Percentiles rank a stretch among this genome's conserved stretches.
Conservation (phyloP, 2,888 invertebrate genomes). For the Aspidiotus rigidus region DNA sequence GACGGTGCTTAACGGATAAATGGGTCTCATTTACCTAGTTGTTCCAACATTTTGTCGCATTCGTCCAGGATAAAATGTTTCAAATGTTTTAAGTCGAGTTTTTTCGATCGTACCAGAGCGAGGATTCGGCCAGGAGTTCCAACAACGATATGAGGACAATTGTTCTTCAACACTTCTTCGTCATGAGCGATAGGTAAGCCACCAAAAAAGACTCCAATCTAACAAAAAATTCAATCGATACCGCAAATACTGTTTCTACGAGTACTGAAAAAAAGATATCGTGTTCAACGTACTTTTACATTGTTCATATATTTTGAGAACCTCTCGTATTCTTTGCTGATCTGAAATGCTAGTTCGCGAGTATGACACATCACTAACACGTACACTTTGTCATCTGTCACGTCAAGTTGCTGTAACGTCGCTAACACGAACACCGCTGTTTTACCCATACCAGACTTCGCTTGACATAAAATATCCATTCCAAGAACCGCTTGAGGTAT, state of each 20-base stretch:
- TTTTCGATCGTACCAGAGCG: slow-evolving; percentile 85
- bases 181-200: slow-evolving; percentile 94
- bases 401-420: slow-evolving; percentile 93
- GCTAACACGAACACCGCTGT: slow-evolving; percentile 99
- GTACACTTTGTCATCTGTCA: slow-evolving; percentile 90
- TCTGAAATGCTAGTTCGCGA: slow-evolving; percentile 97
- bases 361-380: slow-evolving; percentile 99
- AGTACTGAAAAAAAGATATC: not conserved
- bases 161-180: slow-evolving; percentile 89
- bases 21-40: slow-evolving; percentile 61
- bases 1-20: no score
- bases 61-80: slow-evolving; percentile 99
- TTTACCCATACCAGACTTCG: slow-evolving; percentile 99
- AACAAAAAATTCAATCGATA: slow-evolving; percentile 8
- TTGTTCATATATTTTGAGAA: slow-evolving; percentile 98
- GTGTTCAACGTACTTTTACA: slow-evolving; percentile 58
- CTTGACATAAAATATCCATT: slow-evolving; percentile 99
- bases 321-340: slow-evolving; percentile 98
- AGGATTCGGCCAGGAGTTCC: slow-evolving; percentile 97
- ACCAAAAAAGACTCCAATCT: slow-evolving; percentile 93
- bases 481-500: slow-evolving; percentile 98
- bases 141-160: slow-evolving; percentile 97
- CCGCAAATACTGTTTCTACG: not conserved
- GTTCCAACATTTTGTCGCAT: slow-evolving; percentile 98
- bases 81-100: slow-evolving; percentile 83